Conservation (phyloP, 2,888 invertebrate species). For the Hipparchia sbordonii region DNA sequence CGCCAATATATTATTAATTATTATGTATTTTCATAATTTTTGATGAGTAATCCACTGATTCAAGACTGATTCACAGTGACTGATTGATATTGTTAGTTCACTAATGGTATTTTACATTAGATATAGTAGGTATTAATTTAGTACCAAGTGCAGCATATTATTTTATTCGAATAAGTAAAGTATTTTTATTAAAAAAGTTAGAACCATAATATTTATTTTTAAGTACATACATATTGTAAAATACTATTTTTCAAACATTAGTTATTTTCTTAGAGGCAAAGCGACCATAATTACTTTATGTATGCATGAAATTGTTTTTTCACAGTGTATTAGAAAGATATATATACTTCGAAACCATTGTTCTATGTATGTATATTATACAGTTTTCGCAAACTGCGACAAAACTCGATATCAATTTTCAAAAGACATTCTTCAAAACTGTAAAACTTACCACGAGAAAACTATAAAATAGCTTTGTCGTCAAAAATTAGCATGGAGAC, state of each 20-base stretch:
- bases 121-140: neutral
- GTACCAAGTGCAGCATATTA: neutral
- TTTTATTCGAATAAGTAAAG: neutral
- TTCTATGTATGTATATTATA: neutral
- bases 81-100: neutral
- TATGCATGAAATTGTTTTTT: too few relatives aligned
- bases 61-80: neutral
- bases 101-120: constrained; percentile 3
- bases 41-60: constrained; percentile 19
- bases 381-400: neutral
- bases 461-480: neutral
- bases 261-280: too few relatives aligned
- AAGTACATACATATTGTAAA: neutral
- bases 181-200: neutral
- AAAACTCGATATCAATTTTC: neutral
- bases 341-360: neutral
- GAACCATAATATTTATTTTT: neutral
- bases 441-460: neutral
- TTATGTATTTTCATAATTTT: constrained; percentile 4
- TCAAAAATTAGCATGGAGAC: neutral
- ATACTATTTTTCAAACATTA: neutral
- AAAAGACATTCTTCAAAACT: neutral
- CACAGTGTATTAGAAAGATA: too few relatives aligned
- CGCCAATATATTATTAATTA: neutral
- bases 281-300: too few relatives aligned